Evolutionary conservation across 2,797 vertebrate species (phyloP), one percentile per base, ranked within the genome.

Genomic region (Peromyscus eremicus): DNA sequence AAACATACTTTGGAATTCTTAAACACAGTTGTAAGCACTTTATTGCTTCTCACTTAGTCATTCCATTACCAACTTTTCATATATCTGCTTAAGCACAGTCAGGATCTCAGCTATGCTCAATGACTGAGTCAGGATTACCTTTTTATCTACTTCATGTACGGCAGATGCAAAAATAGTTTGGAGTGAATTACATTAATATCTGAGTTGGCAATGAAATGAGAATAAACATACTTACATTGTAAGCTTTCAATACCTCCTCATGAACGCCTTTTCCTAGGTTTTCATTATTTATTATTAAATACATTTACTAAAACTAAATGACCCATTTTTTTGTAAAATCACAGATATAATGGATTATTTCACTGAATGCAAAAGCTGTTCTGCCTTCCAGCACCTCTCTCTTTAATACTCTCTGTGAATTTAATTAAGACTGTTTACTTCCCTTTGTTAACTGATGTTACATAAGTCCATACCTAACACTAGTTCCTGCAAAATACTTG

Each of bases 401-500:
- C 25, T 94, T 97, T 91, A 95, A 75, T 81, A 94, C 71, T 87
- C 91, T 95, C 86, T 97, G 68, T 94, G 86, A 96, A 96, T 96
- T 97, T 96, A 96, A 94, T 95, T 96, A 97, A 94, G 92, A 94
- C 57, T 95, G 76, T 97, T 97, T 95, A 96, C 80, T 97, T 93
- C 90, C 76, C 66, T 96, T 94, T 89, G 82, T 89, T 94, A 89
- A 87, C n/a, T 93, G 90, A 86, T 89, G 49, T 87, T 95, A 86
- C 55, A 55, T 92, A 96, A 94, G 40, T 89, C 29, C 62, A 89
- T 70, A 91, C 14, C 60, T 88, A 94, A 87, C 17, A 96, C 11
- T 57, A 96, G 40, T 89, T 97, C 62, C 81, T 94, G 80, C 4
- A 64, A 84, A 89, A 95, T 94, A 21, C 9, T 34, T 91, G 77